These are phyloP conservation scores for Phycodurus eques DNA, from an alignment of 2,113 vertebrate genomes.

Conservation along the genomic window DNA sequence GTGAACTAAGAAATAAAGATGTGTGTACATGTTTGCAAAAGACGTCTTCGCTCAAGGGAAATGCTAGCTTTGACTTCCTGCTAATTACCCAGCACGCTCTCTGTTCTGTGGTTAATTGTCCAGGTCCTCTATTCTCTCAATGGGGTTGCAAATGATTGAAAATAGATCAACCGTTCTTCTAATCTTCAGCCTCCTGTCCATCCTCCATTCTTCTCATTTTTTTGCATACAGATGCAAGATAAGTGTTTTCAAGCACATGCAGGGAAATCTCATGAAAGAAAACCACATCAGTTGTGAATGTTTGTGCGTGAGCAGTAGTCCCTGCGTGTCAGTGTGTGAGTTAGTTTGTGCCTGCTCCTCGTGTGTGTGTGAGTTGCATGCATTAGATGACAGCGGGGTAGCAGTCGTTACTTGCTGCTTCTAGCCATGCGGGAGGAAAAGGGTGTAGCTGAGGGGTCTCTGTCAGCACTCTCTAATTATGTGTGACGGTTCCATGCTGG, in stretches of 20 bases:
- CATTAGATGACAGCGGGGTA: constrained; percentile 42
- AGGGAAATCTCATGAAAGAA: constrained; percentile 34
- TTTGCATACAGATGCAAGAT: constrained; percentile 40
- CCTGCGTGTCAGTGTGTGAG: constrained; percentile 32
- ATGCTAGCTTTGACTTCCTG: constrained; percentile 68
- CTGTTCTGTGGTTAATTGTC: constrained; percentile 75
- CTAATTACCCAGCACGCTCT: constrained; percentile 75
- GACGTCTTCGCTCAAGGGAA: constrained; percentile 53
- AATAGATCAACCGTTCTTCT: constrained; percentile 31
- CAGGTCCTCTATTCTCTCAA: constrained; percentile 64
- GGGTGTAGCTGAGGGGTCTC: constrained; percentile 23
- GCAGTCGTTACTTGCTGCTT: constrained; percentile 20
- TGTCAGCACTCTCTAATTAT: constrained; percentile 72
- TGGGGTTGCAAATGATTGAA: constrained; percentile 55
- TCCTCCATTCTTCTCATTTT: constrained; percentile 22
- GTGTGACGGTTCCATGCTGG: constrained; percentile 64
- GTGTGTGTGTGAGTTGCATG: constrained; percentile 17
- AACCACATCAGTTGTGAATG: constrained; percentile 33
- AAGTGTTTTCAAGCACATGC: constrained; percentile 41
- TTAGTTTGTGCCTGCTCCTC: constrained; percentile 9
- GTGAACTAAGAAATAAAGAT: constrained; percentile 34
- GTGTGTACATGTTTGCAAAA: constrained; percentile 9
- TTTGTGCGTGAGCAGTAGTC: constrained; percentile 31
- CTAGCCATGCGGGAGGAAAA: constrained; percentile 22
- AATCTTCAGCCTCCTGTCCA: constrained; percentile 19